phyloP scores from a whole-genome alignment of 2,797 vertebrate genomes.

The Hippoglossus hippoglossus region DNA sequence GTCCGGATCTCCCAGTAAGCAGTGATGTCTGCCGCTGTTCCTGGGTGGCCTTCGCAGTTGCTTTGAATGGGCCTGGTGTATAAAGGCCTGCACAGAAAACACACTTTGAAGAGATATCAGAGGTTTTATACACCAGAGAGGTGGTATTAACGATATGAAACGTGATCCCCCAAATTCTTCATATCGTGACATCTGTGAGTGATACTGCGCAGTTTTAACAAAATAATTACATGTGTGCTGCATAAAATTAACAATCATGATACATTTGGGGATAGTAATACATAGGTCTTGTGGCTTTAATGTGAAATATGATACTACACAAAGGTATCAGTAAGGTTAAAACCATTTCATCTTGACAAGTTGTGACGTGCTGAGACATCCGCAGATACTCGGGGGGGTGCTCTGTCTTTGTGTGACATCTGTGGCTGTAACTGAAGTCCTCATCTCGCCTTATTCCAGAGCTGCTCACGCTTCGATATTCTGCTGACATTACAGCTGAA shows the following conservation, averaged over 20 bases:
- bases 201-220: constrained; percentile 14
- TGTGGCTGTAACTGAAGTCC: constrained; percentile 68
- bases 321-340: constrained; percentile 21
- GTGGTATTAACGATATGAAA: constrained; percentile 49
- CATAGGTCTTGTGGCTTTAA: constrained; percentile 28
- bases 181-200: not conserved
- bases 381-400: constrained; percentile 35
- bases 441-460: constrained; percentile 48
- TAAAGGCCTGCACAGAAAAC: constrained; percentile 51
- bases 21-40: constrained; percentile 57
- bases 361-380: constrained; percentile 42
- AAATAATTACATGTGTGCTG: constrained; percentile 11
- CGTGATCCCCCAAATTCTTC: constrained; percentile 1
- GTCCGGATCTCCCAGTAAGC: constrained; percentile 72
- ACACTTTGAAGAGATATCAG: constrained; percentile 46
- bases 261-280: not conserved
- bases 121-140: constrained; percentile 38
- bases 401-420: constrained; percentile 60
- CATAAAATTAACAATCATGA: constrained; percentile 19
- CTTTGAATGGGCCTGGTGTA: constrained; percentile 59
- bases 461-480: constrained; percentile 50
- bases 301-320: constrained; percentile 30
- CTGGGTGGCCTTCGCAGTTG: constrained; percentile 78
- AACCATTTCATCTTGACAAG: constrained; percentile 40
- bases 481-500: constrained; percentile 58